These are phyloP conservation scores for Atractosteus spatula DNA, from an alignment of 2,113 vertebrate genomes.

Conservation along the genomic window DNA sequence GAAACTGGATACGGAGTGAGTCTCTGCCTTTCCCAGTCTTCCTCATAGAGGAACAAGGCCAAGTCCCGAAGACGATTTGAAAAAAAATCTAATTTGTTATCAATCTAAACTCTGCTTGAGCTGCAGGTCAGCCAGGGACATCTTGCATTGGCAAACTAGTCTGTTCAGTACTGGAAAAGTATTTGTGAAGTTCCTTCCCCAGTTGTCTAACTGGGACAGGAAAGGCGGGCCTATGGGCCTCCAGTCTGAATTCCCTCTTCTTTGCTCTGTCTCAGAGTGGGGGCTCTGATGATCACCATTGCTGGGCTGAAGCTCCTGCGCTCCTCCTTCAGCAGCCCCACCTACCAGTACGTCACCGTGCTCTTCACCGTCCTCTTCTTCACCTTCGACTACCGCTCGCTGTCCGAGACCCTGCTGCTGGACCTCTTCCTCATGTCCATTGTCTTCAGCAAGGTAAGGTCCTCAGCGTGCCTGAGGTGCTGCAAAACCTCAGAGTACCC, in stretches of 20 bases:
- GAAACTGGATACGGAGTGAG: constrained; percentile 92
- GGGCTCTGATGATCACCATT: constrained; percentile 91
- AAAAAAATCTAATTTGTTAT: no score
- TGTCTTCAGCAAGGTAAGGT: constrained; percentile 90
- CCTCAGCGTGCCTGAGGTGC: background rate
- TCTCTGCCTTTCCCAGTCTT: constrained; percentile 20
- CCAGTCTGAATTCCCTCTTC: background rate
- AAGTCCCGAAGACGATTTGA: no score
- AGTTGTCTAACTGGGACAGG: no score
- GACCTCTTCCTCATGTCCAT: constrained; percentile 98
- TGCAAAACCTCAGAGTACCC: background rate
- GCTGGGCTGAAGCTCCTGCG: constrained; percentile 94
- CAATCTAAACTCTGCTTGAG: no score
- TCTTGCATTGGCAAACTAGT: no score
- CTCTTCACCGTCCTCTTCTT: constrained; percentile 97
- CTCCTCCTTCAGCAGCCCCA: constrained; percentile 92
- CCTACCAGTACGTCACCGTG: constrained; percentile 92
- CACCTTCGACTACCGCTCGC: constrained; percentile 90
- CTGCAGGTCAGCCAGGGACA: no score
- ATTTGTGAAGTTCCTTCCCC: no score
- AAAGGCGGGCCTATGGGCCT: no score
- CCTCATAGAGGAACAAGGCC: no score
- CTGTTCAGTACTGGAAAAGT: no score
- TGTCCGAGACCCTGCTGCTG: constrained; percentile 93
- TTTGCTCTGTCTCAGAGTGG: constrained; percentile 66